These are phyloP conservation scores for Condylura cristata DNA, from an alignment of 2,113 vertebrate genomes.

Conservation along the genomic window DNA sequence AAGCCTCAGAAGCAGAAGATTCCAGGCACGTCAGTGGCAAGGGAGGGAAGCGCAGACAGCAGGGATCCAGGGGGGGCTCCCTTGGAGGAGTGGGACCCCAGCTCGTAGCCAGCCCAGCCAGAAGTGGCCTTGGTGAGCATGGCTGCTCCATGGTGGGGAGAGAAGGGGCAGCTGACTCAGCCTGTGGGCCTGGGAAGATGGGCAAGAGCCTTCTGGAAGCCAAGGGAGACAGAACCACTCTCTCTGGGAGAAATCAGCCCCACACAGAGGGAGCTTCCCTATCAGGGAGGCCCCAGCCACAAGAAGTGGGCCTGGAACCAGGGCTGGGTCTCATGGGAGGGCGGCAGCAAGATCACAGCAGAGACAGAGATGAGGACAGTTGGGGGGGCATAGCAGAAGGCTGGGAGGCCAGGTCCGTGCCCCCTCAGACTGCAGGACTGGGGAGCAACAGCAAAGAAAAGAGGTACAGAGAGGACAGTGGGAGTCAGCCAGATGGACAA, in stretches of 20 bases:
- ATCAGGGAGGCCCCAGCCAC: background rate
- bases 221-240: background rate
- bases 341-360: background rate
- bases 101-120: background rate
- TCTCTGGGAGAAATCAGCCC: background rate
- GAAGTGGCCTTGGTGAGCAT: background rate
- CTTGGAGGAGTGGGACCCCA: background rate
- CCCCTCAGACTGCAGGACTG: background rate
- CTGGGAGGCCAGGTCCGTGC: background rate
- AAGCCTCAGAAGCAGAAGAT: slow-evolving; percentile 12
- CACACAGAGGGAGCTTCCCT: background rate
- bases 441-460: background rate
- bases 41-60: background rate
- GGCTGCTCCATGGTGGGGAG: background rate
- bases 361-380: rapidly evolving
- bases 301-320: background rate
- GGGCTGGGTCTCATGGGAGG: background rate
- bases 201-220: slow-evolving; percentile 55
- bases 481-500: background rate
- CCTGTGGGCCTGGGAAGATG: background rate
- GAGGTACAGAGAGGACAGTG: background rate
- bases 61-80: background rate
- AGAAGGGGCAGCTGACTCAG: slow-evolving; percentile 4
- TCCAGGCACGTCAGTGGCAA: background rate
- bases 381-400: background rate